phyloP scores from a whole-genome alignment of 2,797 vertebrate genomes.

The Eulemur rubriventer region DNA sequence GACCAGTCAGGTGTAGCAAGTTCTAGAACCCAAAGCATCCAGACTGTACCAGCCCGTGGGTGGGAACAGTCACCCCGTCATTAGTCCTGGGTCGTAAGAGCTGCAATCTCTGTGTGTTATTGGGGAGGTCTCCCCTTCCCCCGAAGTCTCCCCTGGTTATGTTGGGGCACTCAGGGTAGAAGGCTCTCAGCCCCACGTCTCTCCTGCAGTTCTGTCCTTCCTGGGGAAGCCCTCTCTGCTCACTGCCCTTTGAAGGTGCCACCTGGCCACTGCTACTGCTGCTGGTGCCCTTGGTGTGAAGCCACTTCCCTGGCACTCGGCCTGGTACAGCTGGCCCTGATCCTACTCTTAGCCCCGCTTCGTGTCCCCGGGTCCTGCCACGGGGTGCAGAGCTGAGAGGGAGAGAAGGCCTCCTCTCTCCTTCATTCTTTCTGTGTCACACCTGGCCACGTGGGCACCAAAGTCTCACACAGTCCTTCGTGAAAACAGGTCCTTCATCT shows the following conservation, averaged over 20 bases:
- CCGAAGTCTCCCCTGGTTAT: background rate
- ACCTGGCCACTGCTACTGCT: background rate
- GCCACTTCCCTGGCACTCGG: too few relatives aligned
- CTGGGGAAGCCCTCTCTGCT: background rate
- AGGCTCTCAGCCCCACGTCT: background rate
- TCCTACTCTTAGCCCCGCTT: accelerated
- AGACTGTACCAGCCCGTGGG: background rate
- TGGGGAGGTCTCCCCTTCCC: background rate
- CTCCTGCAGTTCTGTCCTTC: background rate
- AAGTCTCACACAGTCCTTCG: background rate
- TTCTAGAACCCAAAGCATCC: background rate
- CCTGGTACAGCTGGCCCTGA: background rate
- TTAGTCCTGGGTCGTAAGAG: background rate
- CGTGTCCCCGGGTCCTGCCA: background rate
- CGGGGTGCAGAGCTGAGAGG: background rate
- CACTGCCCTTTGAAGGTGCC: background rate
- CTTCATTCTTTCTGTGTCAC: too few relatives aligned
- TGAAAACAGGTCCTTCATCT: background rate
- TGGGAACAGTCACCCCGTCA: background rate
- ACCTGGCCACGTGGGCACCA: background rate
- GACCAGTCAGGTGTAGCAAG: background rate
- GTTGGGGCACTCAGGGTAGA: background rate
- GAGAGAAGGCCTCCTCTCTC: background rate
- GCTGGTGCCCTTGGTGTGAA: background rate
- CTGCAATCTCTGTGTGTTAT: background rate